Percentiles rank a stretch among this genome's conserved stretches.
Evolutionary conservation across 2,888 invertebrate species (phyloP).

Genomic region (Glyphotaelius pellucidus): DNA sequence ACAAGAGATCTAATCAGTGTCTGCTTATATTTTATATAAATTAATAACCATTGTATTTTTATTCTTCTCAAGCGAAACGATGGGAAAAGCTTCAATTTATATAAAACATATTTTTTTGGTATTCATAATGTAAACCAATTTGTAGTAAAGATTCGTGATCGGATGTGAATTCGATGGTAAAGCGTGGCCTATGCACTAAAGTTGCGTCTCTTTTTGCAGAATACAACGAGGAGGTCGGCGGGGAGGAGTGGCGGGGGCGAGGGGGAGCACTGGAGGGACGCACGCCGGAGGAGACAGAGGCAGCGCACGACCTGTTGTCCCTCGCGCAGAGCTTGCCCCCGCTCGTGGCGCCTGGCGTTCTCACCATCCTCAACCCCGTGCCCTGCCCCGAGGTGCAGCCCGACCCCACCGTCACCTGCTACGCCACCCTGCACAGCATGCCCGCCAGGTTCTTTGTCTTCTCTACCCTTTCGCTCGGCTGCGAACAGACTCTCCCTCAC

Average conservation of each 20-base stretch:
- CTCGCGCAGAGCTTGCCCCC: constrained; percentile 88
- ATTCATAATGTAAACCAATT: too few relatives aligned
- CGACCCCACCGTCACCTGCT: constrained; percentile 69
- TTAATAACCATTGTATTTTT: too few relatives aligned
- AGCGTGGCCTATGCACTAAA: too few relatives aligned
- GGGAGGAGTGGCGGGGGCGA: not conserved
- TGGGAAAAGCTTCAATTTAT: too few relatives aligned
- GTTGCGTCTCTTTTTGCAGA: not conserved
- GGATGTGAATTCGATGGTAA: too few relatives aligned
- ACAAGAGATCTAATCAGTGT: too few relatives aligned
- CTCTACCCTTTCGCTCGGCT: constrained; percentile 74
- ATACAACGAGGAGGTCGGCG: constrained; percentile 11
- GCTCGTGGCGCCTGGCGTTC: constrained; percentile 83
- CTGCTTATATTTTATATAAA: too few relatives aligned
- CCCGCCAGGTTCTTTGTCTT: constrained; percentile 67
- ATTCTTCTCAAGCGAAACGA: too few relatives aligned
- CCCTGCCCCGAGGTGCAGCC: constrained; percentile 70
- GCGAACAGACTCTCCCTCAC: constrained; percentile 67
- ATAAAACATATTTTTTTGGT: too few relatives aligned
- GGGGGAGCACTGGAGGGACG: constrained; percentile 69
- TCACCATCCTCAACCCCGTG: constrained; percentile 79
- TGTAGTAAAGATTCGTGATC: too few relatives aligned
- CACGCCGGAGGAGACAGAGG: constrained; percentile 91
- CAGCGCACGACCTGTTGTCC: constrained; percentile 89
- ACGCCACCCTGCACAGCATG: constrained; percentile 71